Evolutionary conservation across 2,113 vertebrate genomes (phyloP).

Genomic region (Aphyosemion australe): DNA sequence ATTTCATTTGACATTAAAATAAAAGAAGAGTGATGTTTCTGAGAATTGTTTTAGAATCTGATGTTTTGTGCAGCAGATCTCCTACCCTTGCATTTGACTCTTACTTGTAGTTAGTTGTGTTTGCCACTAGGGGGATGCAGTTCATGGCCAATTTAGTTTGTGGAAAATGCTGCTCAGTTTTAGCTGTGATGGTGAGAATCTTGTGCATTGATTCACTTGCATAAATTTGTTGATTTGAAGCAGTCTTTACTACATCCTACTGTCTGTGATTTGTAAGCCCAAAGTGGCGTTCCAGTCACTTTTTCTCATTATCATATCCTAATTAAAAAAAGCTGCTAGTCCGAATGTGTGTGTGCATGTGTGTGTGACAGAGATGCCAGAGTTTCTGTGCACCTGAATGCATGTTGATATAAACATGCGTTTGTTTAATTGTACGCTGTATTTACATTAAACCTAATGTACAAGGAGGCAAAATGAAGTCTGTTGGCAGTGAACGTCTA

Average conservation of each 20-base stretch:
- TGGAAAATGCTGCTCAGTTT: background rate
- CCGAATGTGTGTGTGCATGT: background rate
- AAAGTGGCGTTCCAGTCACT: slow-evolving; percentile 17
- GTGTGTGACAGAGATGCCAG: slow-evolving; percentile 15
- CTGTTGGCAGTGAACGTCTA: slow-evolving; percentile 66
- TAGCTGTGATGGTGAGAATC: slow-evolving; percentile 2
- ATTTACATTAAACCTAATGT: slow-evolving; percentile 56
- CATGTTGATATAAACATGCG: slow-evolving; percentile 1
- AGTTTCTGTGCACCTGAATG: slow-evolving; percentile 19
- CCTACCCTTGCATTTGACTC: background rate
- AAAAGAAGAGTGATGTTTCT: no score
- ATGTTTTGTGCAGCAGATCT: background rate
- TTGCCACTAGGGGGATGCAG: slow-evolving; percentile 71
- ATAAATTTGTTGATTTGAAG: background rate
- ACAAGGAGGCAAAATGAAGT: slow-evolving; percentile 57
- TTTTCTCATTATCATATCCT: slow-evolving; percentile 9
- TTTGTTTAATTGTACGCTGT: slow-evolving; percentile 24
- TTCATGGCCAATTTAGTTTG: slow-evolving; percentile 22
- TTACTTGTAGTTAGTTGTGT: slow-evolving; percentile 24
- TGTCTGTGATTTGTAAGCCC: slow-evolving; percentile 20
- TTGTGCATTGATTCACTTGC: background rate
- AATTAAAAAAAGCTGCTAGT: slow-evolving; percentile 14
- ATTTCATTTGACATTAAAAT: no score
- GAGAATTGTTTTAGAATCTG: no score
- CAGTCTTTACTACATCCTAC: slow-evolving; percentile 7